These are phyloP conservation scores for Phalanger gymnotis DNA, from an alignment of 2,797 vertebrate species.

Conservation along the genomic window DNA sequence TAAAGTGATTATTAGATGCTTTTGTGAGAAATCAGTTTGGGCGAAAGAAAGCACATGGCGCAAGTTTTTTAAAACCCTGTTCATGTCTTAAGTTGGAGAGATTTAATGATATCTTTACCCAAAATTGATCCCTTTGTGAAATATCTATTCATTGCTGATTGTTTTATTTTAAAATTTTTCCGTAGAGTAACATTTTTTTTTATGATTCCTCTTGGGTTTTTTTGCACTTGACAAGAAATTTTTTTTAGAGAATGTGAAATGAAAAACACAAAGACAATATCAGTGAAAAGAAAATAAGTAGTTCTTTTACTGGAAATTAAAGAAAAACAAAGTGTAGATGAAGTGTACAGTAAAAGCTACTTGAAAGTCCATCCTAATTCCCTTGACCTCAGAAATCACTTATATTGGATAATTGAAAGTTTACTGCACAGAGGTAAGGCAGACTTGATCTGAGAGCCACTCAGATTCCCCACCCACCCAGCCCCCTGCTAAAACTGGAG, in stretches of 20 bases:
- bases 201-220: conserved; percentile 44
- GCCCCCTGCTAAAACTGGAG: conserved; percentile 13
- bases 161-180: neutral
- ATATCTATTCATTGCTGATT: neutral
- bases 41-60: conserved; percentile 37
- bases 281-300: conserved; percentile 81
- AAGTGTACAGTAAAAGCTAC: conserved; percentile 79
- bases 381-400: conserved; percentile 72
- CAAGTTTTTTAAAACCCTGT: conserved; percentile 17
- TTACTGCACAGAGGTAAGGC: conserved; percentile 75
- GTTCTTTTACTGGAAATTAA: conserved; percentile 80
- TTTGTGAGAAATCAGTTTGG: conserved; percentile 73
- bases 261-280: conserved; percentile 79
- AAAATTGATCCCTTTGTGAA: neutral
- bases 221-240: conserved; percentile 66
- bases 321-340: conserved; percentile 80
- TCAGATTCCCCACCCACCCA: neutral
- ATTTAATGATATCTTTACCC: neutral
- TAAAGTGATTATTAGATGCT: conserved; percentile 71
- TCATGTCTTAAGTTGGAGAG: neutral
- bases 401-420: conserved; percentile 79
- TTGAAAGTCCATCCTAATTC: conserved; percentile 80
- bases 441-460: neutral
- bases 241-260: conserved; percentile 69
- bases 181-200: conserved; percentile 46